Percentiles rank a stretch among this genome's conserved stretches.
These are phyloP conservation scores for Podarcis raffonei DNA, from an alignment of 2,113 vertebrate genomes.

Conservation along the genomic window DNA sequence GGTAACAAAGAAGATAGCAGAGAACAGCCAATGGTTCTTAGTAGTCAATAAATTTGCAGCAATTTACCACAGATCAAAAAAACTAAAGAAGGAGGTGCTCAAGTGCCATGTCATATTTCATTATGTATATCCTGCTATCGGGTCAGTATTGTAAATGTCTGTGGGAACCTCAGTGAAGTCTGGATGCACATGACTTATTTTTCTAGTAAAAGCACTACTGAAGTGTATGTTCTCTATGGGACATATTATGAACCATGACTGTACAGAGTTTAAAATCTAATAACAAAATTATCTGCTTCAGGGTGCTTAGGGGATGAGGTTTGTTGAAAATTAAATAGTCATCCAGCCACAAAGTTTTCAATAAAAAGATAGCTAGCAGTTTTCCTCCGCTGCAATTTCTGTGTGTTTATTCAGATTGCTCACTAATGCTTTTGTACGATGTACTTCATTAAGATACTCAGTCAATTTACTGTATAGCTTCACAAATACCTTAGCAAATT, in stretches of 20 bases:
- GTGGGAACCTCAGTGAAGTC: not conserved
- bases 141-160: not conserved
- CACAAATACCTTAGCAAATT: not conserved
- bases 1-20: conserved; percentile 73
- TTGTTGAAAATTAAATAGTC: not conserved
- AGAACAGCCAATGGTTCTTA: not conserved
- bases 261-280: not conserved
- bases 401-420: too few relatives aligned
- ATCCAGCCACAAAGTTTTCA: not conserved
- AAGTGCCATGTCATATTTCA: not conserved
- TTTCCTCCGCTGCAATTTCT: not conserved
- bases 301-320: not conserved
- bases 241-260: not conserved
- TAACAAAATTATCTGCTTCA: not conserved
- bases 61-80: not conserved
- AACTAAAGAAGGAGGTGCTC: not conserved
- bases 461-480: not conserved
- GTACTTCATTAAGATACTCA: not conserved
- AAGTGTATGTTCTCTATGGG: not conserved
- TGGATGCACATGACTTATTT: not conserved
- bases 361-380: not conserved
- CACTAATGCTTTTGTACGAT: not conserved
- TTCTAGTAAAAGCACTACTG: not conserved
- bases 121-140: not conserved
- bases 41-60: not conserved